Base-by-base conservation (phyloP, 2,797 vertebrate genomes). In the Microctenopoma steveboyesi region DNA sequence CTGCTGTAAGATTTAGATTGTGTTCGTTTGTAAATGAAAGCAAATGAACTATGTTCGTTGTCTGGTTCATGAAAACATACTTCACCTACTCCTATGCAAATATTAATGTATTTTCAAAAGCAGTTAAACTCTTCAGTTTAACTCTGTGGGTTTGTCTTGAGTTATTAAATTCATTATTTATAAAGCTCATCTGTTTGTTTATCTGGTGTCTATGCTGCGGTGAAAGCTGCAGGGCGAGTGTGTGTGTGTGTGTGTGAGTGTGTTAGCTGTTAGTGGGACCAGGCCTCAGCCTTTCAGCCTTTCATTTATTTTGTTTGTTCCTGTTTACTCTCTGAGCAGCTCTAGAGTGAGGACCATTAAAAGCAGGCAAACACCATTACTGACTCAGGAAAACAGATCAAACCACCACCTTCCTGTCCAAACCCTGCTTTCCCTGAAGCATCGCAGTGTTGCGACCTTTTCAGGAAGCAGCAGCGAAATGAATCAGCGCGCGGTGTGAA, bases 311-410 rank as follows among this genome's bases (percentile, higher is more conserved):
- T 39, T 76, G 81, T 82, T 86, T 86, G 72, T 89, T 85, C 80
- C 79, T 84, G 86, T 90, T 88, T 87, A 83, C 65, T 79, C 72
- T 78, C 28, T 12, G 60, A 40, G 69, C 59, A 61, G 59, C 49
- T 61, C 74, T 64, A 60, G 35, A 35, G 52, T 40, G 33, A 48
- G 9, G 69, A 11, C 56, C 71, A 57, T 83, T 76, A 78, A 79
- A 74, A 55, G 35, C 62, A 13, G 42, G 11, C 60, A 55, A 60
- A 72, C 68, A 52, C 18, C 3, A 28, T 40, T 1, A 52, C 40
- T 53, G 22, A 13, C 28, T 47, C 57, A 74, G 71, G 79, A 73
- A 76, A 61, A 56, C 70, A 79, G 65, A 81, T 73, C 58, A 79
- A 62, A 66, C 14, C 50, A 7, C 52, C 10, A 16, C 33, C 70